Conservation (phyloP, 2,113 vertebrate genomes). For the Philantomba maxwellii region DNA sequence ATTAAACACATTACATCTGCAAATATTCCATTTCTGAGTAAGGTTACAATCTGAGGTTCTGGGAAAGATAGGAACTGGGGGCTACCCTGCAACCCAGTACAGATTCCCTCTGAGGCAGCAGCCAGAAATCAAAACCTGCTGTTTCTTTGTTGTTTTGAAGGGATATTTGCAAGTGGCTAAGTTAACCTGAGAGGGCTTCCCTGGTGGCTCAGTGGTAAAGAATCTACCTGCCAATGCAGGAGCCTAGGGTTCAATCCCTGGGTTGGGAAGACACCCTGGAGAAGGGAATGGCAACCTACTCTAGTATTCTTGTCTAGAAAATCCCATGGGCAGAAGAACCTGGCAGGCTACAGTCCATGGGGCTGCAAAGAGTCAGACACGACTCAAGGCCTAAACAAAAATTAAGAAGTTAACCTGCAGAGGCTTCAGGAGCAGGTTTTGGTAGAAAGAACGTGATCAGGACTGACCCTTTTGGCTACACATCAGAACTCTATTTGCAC, state of each 20-base stretch:
- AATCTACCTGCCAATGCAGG: background rate
- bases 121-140: background rate
- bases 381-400: background rate
- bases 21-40: background rate
- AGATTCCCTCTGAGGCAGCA: background rate
- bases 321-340: background rate
- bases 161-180: background rate
- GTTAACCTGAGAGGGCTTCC: background rate
- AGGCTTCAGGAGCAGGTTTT: background rate
- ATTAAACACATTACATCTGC: background rate
- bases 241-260: background rate
- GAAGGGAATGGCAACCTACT: background rate
- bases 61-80: background rate
- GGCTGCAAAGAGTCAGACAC: background rate
- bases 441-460: background rate
- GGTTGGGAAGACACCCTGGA: background rate
- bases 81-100: background rate
- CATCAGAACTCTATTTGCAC: background rate
- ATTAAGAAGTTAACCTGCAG: background rate
- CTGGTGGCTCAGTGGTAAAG: background rate
- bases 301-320: background rate
- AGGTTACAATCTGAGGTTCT: background rate
- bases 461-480: background rate
- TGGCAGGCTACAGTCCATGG: background rate
- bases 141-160: background rate